Evolutionary conservation across 2,797 vertebrate species (phyloP), one percentile per base, ranked within the genome.

Genomic region (Percopsis omiscomaycus): DNA sequence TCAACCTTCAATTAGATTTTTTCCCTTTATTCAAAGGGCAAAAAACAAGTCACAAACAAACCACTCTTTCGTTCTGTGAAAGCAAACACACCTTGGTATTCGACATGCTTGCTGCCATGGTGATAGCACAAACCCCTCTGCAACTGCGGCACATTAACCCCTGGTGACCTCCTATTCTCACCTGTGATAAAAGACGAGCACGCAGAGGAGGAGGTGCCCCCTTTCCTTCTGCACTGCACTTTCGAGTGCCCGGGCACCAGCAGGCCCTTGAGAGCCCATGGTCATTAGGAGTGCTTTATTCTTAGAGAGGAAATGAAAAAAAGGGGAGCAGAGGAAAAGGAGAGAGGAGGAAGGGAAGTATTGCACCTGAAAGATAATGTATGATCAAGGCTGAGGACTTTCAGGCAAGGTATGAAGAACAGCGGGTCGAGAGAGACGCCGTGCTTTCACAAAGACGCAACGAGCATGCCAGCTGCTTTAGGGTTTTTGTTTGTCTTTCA

Each of bases 141-240:
- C 89, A 89, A 89, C 88, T 90, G 88, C 88, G 91, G 85, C 88
- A 85, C 89, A 93, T 94, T 94, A 92, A 92, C 93, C 91, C 91
- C 91, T 92, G 88, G 92, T 93, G 91, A 93, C 91, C 92, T 76
- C 89, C 84, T 87, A 91, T 92, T 93, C 90, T 93, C 93, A 94
- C 92, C 92, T 94, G 92, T 91, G 89, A 92, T 93, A 92, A 93
- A 92, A 88, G 85, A 88, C 75, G 80, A 84, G 82, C 84, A 86
- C 86, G 77, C 81, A 82, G 75, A 79, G 83, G 75, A 89, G 83
- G 84, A 83, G 84, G 80, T 84, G 72, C 74, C 73, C 77, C 80
- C 14, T 29, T 73, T 81, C 84, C 72, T 74, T 77, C 73, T 15
- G 66, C 65, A 28, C 74, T 48, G 85, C 90, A 91, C 89, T 81